Evolutionary conservation across 2,113 vertebrate genomes (phyloP).

Genomic region (Pedionomus torquatus): DNA sequence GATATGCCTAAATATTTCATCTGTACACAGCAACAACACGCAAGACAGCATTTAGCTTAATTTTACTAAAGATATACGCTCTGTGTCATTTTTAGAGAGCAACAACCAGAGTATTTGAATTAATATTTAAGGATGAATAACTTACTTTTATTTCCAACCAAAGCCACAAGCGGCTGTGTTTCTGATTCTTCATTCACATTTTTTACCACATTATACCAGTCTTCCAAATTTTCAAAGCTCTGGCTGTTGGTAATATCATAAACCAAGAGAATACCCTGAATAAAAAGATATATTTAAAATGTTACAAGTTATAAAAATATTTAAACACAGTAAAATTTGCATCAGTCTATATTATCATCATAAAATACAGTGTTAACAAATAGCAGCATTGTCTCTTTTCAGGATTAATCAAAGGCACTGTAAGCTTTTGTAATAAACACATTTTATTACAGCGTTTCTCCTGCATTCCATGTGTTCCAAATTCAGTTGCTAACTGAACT

Average conservation of each 20-base stretch:
- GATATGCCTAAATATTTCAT: neutral
- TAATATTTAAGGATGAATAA: conserved; percentile 34
- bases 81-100: neutral
- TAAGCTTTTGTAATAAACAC: neutral
- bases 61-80: neutral
- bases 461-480: neutral
- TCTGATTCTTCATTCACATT: conserved; percentile 94
- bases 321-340: neutral
- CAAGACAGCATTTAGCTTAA: neutral
- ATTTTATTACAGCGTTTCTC: neutral
- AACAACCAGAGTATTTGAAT: neutral
- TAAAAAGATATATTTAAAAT: conserved; percentile 51
- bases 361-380: neutral
- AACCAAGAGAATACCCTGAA: conserved; percentile 93
- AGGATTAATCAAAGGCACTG: neutral
- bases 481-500: neutral
- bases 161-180: conserved; percentile 86
- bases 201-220: conserved; percentile 93
- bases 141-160: conserved; percentile 99
- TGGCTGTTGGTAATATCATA: conserved; percentile 98
- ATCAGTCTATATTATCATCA: neutral
- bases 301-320: neutral
- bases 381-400: neutral
- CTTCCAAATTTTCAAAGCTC: conserved; percentile 98
- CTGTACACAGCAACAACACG: neutral